Percentiles rank a stretch among this genome's conserved stretches.
These are phyloP conservation scores for Stictocephala bisonia DNA, from an alignment of 2,888 invertebrate species.

Conservation along the genomic window DNA sequence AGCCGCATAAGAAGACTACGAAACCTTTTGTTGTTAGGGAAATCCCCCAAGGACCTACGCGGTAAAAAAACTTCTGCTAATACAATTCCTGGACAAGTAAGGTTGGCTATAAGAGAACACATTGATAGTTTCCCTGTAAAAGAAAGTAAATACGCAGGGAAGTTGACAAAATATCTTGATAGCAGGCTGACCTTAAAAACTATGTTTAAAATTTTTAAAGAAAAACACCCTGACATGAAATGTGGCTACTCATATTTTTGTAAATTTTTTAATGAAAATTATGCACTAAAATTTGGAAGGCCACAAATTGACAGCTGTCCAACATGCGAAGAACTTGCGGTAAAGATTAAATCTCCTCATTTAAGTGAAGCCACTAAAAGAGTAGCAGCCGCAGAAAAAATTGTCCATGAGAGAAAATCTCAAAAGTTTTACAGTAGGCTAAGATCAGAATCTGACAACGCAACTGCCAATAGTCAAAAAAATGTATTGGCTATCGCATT, in stretches of 20 bases:
- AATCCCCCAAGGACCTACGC: not conserved
- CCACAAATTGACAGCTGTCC: constrained; percentile 49
- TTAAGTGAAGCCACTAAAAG: constrained; percentile 54
- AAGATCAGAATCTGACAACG: constrained; percentile 52
- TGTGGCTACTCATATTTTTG: constrained; percentile 53
- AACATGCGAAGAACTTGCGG: constrained; percentile 46
- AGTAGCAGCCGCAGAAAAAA: constrained; percentile 54
- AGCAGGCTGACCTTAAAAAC: not conserved
- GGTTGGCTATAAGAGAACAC: not conserved
- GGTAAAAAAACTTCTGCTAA: not conserved
- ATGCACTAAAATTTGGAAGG: constrained; percentile 46
- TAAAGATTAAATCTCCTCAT: constrained; percentile 48
- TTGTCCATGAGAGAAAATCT: constrained; percentile 53
- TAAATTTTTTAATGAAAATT: constrained; percentile 53
- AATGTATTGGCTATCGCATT: constrained; percentile 57
- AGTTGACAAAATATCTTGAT: not conserved
- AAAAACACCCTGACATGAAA: constrained; percentile 7
- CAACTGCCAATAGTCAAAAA: no score
- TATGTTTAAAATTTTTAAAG: constrained; percentile 1
- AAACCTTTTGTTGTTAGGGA: not conserved
- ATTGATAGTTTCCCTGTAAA: not conserved
- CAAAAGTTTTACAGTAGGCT: constrained; percentile 57
- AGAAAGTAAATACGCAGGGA: constrained; percentile 1
- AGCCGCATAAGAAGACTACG: constrained; percentile 1
- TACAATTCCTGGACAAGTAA: not conserved